Conservation (phyloP, 2,113 vertebrate species). For the Otus sunia region DNA sequence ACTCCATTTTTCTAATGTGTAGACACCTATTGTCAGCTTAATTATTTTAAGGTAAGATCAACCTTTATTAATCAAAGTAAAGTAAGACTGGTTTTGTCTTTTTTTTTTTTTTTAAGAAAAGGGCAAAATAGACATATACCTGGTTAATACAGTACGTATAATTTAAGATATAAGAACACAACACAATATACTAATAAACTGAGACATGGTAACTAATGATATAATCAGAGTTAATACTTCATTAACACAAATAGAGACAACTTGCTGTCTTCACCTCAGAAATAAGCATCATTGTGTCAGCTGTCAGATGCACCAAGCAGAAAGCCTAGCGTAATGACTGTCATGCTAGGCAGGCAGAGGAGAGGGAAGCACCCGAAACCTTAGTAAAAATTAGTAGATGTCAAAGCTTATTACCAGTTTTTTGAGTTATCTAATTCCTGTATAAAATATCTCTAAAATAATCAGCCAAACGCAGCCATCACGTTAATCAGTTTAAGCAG, state of each 20-base stretch:
- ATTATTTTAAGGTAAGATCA: conserved; percentile 23
- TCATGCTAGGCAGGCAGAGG: background rate
- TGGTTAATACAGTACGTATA: background rate
- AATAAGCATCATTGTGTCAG: background rate
- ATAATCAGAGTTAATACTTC: background rate
- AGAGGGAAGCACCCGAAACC: background rate
- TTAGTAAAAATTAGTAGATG: background rate
- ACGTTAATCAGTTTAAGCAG: background rate
- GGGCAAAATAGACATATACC: background rate
- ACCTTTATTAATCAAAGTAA: background rate
- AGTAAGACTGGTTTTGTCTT: background rate
- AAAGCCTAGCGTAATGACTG: background rate
- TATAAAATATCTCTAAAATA: background rate
- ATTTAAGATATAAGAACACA: background rate
- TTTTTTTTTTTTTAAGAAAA: background rate
- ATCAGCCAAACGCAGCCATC: background rate
- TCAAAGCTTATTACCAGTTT: background rate
- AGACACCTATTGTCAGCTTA: conserved; percentile 20
- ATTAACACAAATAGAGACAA: background rate
- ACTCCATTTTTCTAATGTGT: conserved; percentile 8
- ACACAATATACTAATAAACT: background rate
- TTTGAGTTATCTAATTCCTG: background rate
- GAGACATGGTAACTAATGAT: background rate
- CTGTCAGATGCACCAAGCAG: background rate
- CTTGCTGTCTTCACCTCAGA: background rate